Evolutionary conservation across 2,113 vertebrate species (phyloP), one percentile per base, ranked within the genome.

Genomic region (Clarias batrachus): DNA sequence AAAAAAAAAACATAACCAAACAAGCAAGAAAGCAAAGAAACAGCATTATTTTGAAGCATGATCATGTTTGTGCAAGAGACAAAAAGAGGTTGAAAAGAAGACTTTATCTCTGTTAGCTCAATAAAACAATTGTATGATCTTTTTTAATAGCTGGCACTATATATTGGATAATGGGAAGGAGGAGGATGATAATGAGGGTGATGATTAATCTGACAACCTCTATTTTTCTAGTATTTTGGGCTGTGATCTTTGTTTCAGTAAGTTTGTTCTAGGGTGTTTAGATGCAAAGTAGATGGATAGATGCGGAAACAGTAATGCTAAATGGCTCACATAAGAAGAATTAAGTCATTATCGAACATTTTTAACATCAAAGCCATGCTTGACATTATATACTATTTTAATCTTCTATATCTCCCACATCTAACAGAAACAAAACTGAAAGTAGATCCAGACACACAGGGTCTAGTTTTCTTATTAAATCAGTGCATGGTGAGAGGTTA

Each of bases 21-120:
- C 41, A 57, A 57, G 14, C 54, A 57, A 54, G 7, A 33, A 76
- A 76, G 8, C 3, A n/a, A 52, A 52, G 1, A 56, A n/a, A 56
- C 25, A 76, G 14, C 87, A 80, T 87, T 84, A 86, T 90, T 93
- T 90, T 91, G 87, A 85, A 92, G 92, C 92, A 94, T 93, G 91
- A 78, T 89, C 71, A 88, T 88, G 87, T 82, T 81, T 89, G 87
- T 87, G 90, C 84, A 90, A 91, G 60, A 88, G 70, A 91, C 84
- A 91, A 85, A 77, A 70, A 79, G 83, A 88, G 68, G 84, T 63
- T 71, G 86, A 84, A 78, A 74, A 52, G n/a, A 59, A 82, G 56
- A n/a, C 27, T 57, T 63, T 56, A 65, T 74, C 80, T 85, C 62
- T 79, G 30, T 87, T 66, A 59, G 4, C 89, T 90, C 66, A 83